These are phyloP conservation scores for Melieria omissa DNA, from an alignment of 2,888 invertebrate species.

Conservation along the genomic window DNA sequence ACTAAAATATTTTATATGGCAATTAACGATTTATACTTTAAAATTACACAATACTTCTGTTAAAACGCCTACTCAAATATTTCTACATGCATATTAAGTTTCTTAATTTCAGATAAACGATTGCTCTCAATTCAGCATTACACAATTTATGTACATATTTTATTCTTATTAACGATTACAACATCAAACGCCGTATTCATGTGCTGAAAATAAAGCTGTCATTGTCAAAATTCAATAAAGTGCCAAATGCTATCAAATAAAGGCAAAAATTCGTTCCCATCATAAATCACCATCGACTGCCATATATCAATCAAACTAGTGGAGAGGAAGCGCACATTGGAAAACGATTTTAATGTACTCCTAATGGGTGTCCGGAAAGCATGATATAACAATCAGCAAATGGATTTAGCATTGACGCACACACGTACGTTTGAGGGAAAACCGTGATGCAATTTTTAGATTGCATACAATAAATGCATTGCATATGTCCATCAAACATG, in stretches of 20 bases:
- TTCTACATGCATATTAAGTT: no score
- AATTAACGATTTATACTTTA: no score
- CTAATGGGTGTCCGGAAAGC: background rate
- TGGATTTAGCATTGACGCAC: slow-evolving; percentile 23
- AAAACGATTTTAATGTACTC: slow-evolving; percentile 2
- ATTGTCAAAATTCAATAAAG: background rate
- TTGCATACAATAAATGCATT: background rate
- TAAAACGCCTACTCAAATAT: no score
- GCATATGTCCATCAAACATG: slow-evolving; percentile 40
- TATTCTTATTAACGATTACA: no score
- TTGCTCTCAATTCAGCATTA: no score
- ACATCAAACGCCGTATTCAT: no score
- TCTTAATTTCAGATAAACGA: no score
- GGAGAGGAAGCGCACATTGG: background rate
- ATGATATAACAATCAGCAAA: slow-evolving; percentile 19
- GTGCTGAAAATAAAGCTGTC: slow-evolving; percentile 14
- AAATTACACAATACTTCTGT: no score
- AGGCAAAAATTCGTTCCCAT: slow-evolving; percentile 26
- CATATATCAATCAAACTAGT: slow-evolving; percentile 21
- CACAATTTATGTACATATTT: no score
- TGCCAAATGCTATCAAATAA: slow-evolving; percentile 24
- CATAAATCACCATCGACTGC: slow-evolving; percentile 21
- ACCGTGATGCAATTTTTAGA: no score
- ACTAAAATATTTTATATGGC: no score
- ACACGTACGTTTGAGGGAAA: background rate